Percentiles rank a stretch among this genome's conserved stretches.
Evolutionary conservation across 2,113 vertebrate species (phyloP).

Genomic region (Notarius quadriscutis): DNA sequence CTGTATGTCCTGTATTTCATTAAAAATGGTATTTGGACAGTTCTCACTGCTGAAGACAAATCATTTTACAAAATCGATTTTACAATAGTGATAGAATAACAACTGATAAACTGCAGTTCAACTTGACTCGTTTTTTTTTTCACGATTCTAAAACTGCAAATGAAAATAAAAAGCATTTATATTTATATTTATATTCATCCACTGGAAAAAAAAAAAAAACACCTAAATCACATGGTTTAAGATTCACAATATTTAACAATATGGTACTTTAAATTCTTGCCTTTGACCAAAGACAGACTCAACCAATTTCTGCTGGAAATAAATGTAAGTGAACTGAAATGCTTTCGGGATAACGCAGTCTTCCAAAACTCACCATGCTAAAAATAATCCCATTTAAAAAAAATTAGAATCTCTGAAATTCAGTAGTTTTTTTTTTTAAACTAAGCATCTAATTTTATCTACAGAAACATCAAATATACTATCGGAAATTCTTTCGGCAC

Average conservation of each 20-base stretch:
- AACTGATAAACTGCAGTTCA: too few relatives aligned
- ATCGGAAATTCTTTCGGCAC: not conserved
- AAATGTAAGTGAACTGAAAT: conserved; percentile 15
- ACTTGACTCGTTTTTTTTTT: too few relatives aligned
- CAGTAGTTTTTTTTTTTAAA: not conserved
- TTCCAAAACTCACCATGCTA: conserved; percentile 1
- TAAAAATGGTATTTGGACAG: not conserved
- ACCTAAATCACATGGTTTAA: not conserved
- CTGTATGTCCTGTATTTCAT: not conserved
- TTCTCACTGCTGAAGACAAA: not conserved
- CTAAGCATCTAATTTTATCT: not conserved
- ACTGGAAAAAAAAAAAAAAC: not conserved
- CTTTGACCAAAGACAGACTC: conserved; percentile 13
- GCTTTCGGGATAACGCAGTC: conserved; percentile 13
- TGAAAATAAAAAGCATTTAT: not conserved
- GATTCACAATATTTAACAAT: not conserved
- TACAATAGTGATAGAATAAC: too few relatives aligned
- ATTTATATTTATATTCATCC: not conserved
- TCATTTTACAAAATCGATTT: not conserved
- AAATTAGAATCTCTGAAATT: not conserved
- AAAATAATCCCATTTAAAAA: not conserved
- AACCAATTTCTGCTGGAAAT: not conserved
- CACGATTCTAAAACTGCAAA: not conserved
- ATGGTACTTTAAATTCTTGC: not conserved
- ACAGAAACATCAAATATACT: not conserved